Percentiles rank a stretch among this genome's conserved stretches.
Evolutionary conservation across 2,888 invertebrate genomes (phyloP).

Genomic region (Erebia aethiops): DNA sequence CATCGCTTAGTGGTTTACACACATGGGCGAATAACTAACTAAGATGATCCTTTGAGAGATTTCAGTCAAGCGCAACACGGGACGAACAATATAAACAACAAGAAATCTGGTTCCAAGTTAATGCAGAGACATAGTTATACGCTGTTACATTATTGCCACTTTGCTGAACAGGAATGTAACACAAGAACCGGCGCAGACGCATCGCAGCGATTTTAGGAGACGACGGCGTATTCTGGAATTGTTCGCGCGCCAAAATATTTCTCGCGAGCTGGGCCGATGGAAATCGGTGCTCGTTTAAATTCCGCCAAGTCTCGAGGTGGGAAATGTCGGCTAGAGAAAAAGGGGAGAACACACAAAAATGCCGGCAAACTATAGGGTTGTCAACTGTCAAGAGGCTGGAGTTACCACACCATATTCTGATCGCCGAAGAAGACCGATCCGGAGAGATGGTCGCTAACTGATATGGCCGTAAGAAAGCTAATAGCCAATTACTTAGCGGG

Average conservation of each 20-base stretch:
- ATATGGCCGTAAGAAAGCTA: no score
- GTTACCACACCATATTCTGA: no score
- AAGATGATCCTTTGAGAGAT: no score
- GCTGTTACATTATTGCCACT: conserved; percentile 29
- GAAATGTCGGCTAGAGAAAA: conserved; percentile 68
- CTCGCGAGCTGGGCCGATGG: conserved; percentile 57
- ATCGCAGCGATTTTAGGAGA: conserved; percentile 42
- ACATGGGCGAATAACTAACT: no score
- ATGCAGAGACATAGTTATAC: conserved; percentile 1
- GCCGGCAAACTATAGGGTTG: conserved; percentile 39
- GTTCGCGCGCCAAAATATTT: conserved; percentile 53
- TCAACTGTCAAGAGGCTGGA: background rate
- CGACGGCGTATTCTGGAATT: conserved; percentile 53
- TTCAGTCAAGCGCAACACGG: no score
- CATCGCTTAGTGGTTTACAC: no score
- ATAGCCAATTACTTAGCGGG: no score
- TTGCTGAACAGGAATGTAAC: conserved; percentile 47
- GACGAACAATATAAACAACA: background rate
- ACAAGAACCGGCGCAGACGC: conserved; percentile 47
- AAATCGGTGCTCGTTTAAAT: conserved; percentile 74
- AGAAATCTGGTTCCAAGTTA: background rate
- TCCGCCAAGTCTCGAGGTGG: conserved; percentile 67
- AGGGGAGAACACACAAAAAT: conserved; percentile 69
- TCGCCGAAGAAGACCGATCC: no score
- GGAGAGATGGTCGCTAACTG: no score